Evolutionary conservation across 2,113 vertebrate species (phyloP), one percentile per base, ranked within the genome.

Genomic region (Columba livia): DNA sequence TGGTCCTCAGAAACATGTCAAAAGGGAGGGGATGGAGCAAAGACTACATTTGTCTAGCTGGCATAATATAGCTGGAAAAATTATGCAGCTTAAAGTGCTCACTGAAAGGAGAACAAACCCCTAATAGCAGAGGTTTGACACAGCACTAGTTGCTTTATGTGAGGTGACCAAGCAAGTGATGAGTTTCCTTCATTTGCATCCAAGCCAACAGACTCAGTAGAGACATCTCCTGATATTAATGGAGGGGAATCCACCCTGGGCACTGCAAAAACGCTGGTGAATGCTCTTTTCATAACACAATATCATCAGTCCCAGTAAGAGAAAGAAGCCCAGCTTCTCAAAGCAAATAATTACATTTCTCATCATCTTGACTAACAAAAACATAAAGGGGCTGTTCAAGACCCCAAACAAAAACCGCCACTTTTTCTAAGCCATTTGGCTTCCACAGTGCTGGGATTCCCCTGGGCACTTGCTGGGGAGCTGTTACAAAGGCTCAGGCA

Each of bases 161-260:
- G 6, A 29, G 23, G 56, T 0, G 2, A 65, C 28, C 18, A 18
- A 77, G 14, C 1, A 3, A 82, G 16, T 12, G 6, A 8, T 60
- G 44, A 4, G 12, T 28, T 88, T 88, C 14, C n/a, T 77, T 21
- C 12, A 2, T 44, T 42, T 34, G 3, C 1, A 2, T 29, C 7
- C 1, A 10, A 65, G 15, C 32, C 38, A 21, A 17, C 3, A 44
- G 85, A 65, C 9, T 7, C 54, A 61, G 12, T 20, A 29, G 40
- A 25, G 51, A 57, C 31, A 47, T 28, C 29, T 85, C 24, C 20
- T 66, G 38, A 21, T 11, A 36, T 18, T 65, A 66, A 1, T 4
- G 29, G 32, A 40, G 12, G 11, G 24, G 12, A 77, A 53, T 78
- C 28, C 8, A 1, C 15, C 29, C 29, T 25, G 20, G 31, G 9